Base-by-base conservation (phyloP, 2,888 invertebrate genomes). In the Eristalis pertinax region DNA sequence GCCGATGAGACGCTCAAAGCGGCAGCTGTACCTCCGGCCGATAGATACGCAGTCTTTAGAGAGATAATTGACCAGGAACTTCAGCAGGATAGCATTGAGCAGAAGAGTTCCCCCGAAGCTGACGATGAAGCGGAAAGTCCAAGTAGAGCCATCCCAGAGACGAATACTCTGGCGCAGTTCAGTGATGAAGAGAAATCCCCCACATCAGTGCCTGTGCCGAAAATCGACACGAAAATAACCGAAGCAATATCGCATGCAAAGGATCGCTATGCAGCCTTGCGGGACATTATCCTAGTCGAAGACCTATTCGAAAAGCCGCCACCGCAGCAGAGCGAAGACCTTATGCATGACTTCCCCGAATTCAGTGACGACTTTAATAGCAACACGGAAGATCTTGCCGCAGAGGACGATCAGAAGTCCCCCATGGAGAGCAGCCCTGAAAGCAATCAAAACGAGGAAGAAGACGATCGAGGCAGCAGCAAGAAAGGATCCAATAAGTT, bases 31-130 rank as follows among this genome's bases (percentile, higher is more conserved):
- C 93, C 95, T 0, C 92, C 95, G 0, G 96, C 96, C 90, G 98
- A 98, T 91, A 95, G 97, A 89, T 98, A 98, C 92, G 98, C 98
- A 0, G 98, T 96, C 0, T 98, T 98, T 90, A 94, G 98, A 86
- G 98, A 98, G 93, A 95, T 97, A 89, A 96, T 97, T 89, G 96
- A 97, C 90, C 96, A 96, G 91, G 96, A 96, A 89, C 92, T 95
- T 35, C 95, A 95, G 91, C 94, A 93, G 26, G 90, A 91, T 72
- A 92, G 92, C 22, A 88, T 89, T 58, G 89, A 90, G 26, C 76
- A 85, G 63, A 89, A 91, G 38, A 88, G 84, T 41, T 86, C 88
- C n/a, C 78, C 88, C 8, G 88, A 89, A 29, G 87, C 80, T 13
- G 84, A 75, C 7, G 78, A 70, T 38, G 88, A 81, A 29, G 81